Evolutionary conservation across 1,140 invertebrate genomes (phyloP), one percentile per base, ranked within the genome.

Genomic region (Procambarus clarkii): DNA sequence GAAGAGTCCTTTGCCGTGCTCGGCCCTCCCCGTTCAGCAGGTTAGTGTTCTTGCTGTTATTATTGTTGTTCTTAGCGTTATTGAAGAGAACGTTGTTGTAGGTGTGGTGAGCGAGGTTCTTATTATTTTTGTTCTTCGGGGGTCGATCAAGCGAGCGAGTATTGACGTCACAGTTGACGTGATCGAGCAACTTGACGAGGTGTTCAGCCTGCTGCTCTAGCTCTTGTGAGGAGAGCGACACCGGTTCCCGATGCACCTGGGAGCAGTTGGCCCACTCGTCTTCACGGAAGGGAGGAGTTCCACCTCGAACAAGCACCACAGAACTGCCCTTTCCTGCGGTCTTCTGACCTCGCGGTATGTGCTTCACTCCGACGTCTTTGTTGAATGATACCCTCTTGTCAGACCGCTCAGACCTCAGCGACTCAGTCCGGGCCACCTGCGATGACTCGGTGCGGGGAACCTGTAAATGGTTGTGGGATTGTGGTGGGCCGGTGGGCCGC

Each of bases 361-460:
- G 95, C 95, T 98, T 97, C 93, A 98, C 96, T 95, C 97, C 97
- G 93, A 98, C 97, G 96, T 97, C 97, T 94, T 97, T 96, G 96
- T 98, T 97, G 95, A 98, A 98, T 93, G 97, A 97, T 93, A 98
- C 97, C 93, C 96, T 95, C 92, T 96, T 96, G 77, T 92, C 92
- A n/a, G 93, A 93, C 3, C 88, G 71, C 78, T 93, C 92, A 3
- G 91, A 92, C 34, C 79, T 89, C 3, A 93, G 78, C 4, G 92
- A 93, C 58, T 93, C 92, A 21, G 81, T 93, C 5, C 92, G 92
- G 24, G 44, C 45, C 5, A 91, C 83, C 8, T 58, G 83, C 18
- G 46, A 24, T n/a, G n/a, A n/a, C n/a, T n/a, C n/a, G n/a, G n/a
- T n/a, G n/a, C n/a, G n/a, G n/a, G n/a, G n/a, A n/a, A n/a, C n/a